Conservation (phyloP, 1,140 invertebrate genomes). For the Teleogryllus occipitalis region DNA sequence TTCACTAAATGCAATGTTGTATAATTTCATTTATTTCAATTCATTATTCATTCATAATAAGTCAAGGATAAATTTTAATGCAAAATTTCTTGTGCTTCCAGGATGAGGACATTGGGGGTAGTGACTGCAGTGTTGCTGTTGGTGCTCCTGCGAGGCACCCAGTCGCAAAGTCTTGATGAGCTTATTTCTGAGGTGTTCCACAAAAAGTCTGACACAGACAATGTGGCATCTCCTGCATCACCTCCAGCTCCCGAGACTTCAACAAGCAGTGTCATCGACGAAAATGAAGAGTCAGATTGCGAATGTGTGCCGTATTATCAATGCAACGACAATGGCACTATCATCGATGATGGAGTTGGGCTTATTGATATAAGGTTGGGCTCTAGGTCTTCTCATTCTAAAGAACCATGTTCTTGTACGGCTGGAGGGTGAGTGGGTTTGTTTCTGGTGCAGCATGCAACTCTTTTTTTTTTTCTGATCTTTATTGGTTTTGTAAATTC, state of each 20-base stretch:
- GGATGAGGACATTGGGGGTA: neutral
- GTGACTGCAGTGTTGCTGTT: neutral
- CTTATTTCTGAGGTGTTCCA: neutral
- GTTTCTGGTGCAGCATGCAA: too few relatives aligned
- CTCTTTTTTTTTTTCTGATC: too few relatives aligned
- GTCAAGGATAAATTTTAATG: neutral
- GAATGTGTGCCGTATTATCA: neutral
- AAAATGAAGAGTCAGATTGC: neutral
- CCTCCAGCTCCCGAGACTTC: neutral
- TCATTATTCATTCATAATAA: too few relatives aligned
- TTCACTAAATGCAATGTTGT: too few relatives aligned
- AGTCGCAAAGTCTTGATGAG: neutral
- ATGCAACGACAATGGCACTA: neutral
- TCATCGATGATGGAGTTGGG: neutral
- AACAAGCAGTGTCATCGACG: neutral
- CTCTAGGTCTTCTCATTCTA: neutral
- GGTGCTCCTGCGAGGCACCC: neutral
- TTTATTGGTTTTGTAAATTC: too few relatives aligned
- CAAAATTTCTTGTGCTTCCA: neutral
- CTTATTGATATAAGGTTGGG: neutral
- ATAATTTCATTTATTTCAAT: too few relatives aligned
- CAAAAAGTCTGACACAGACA: neutral
- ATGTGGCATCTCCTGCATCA: neutral
- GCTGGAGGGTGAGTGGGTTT: neutral
- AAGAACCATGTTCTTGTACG: neutral